Base-by-base conservation (phyloP, 2,888 invertebrate genomes). In the Drosophila affinis region DNA sequence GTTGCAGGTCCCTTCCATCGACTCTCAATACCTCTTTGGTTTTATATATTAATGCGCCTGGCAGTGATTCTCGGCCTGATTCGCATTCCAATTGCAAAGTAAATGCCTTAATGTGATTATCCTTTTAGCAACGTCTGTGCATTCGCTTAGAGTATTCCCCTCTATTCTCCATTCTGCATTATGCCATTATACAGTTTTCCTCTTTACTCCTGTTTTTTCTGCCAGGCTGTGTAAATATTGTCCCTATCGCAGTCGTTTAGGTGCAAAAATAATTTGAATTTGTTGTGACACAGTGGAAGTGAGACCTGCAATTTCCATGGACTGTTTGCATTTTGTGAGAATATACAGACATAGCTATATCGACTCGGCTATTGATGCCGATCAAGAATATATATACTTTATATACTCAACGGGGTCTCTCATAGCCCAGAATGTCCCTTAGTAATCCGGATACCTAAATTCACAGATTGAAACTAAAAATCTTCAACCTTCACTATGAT, bases 31-130 rank as follows among this genome's bases (percentile, higher is more conserved):
- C 29, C 54, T 27, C 49, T 29, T 24, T 32, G 45, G 44, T 14
- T 46, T 45, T 55, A 72, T 46, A 55, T 67, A 72, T 65, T 61
- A 73, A 68, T 61, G 76, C 69, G 76, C 54, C 55, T 17, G 29
- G 58, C 27, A 39, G 49, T 49, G 62, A 60, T 67, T 75, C 47
- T 74, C 34, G 18, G 32, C 45, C 45, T 24, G 81, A 64, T 76
- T 83, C 81, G 68, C 78, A 75, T 74, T 71, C 79, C 87, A 74
- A 70, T 70, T 53, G 69, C 63, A 78, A 77, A 78, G 85, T 87
- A 84, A 84, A 84, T 88, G 79, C 78, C 59, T 58, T 84, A 88
- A 84, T 84, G 87, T 85, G 87, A 89, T 84, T 84, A 84, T 84
- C 83, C 83, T 84, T 88, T 84, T 88, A 84, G 77, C 73, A 67